phyloP scores from a whole-genome alignment of 2,113 vertebrate genomes.

The Elephas maximus region DNA sequence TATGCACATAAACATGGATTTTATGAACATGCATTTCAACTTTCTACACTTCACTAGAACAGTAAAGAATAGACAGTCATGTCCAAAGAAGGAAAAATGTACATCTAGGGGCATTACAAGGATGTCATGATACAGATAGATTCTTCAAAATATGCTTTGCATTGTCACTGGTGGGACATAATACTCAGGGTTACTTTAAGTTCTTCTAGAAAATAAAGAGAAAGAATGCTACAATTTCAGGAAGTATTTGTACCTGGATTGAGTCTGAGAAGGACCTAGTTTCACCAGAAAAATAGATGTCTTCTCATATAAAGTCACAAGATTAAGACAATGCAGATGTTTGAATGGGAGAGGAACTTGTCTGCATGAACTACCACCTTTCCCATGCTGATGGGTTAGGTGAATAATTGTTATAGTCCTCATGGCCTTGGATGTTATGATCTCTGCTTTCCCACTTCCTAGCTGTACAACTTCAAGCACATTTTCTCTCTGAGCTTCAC shows the following conservation, averaged over 20 bases:
- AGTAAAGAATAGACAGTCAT: slow-evolving; percentile 28
- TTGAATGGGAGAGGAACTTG: neutral
- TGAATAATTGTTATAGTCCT: neutral
- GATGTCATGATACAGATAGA: neutral
- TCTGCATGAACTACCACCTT: neutral
- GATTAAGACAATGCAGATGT: neutral
- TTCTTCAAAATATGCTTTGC: neutral
- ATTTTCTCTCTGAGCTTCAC: neutral
- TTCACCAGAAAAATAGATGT: neutral
- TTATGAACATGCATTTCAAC: slow-evolving; percentile 22
- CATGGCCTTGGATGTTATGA: neutral
- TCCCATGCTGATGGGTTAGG: too few relatives aligned
- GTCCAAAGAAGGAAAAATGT: neutral
- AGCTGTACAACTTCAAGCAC: neutral
- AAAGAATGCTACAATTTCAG: neutral
- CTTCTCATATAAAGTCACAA: neutral
- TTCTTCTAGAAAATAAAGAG: neutral
- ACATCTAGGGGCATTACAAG: neutral
- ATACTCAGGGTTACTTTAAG: neutral
- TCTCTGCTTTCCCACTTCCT: neutral
- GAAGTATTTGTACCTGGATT: neutral
- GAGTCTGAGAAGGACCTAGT: neutral
- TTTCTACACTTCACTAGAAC: neutral
- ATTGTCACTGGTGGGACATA: neutral
- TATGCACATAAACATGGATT: slow-evolving; percentile 21